Conservation (phyloP, 2,797 vertebrate species). For the Schizothorax lantsangensis region DNA sequence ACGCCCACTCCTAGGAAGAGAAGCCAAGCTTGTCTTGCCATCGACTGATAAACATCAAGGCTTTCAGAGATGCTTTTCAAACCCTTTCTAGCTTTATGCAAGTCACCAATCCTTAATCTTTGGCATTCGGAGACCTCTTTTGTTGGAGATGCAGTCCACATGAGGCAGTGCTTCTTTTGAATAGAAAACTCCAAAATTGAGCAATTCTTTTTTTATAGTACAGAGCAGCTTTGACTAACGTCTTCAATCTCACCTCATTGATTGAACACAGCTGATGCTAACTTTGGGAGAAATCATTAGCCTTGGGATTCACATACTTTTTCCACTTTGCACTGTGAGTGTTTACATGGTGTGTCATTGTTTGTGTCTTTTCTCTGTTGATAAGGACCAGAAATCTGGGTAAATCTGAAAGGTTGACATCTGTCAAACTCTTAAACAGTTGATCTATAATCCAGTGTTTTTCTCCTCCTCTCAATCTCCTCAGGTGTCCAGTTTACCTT, state of each 20-base stretch:
- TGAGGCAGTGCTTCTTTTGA: not conserved
- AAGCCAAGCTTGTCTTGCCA: not conserved
- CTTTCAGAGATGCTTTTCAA: slow-evolving; percentile 10
- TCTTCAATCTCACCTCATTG: not conserved
- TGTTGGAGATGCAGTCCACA: not conserved
- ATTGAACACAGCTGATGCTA: slow-evolving; percentile 5
- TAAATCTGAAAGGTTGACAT: not conserved
- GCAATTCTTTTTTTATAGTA: not conserved
- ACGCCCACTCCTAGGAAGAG: slow-evolving; percentile 13
- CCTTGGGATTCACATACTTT: not conserved
- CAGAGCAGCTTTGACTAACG: not conserved
- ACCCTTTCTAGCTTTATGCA: slow-evolving; percentile 22
- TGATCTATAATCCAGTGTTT: not conserved
- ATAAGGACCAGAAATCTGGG: not conserved
- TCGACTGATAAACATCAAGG: slow-evolving; percentile 23
- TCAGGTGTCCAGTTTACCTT: slow-evolving; percentile 96
- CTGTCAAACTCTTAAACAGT: too few species aligned
- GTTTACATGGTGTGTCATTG: not conserved
- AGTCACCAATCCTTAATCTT: slow-evolving; percentile 11
- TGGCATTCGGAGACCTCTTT: slow-evolving; percentile 7
- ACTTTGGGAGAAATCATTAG: slow-evolving; percentile 20
- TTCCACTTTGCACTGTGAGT: not conserved
- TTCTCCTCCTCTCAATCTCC: not conserved
- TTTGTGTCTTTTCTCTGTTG: not conserved
- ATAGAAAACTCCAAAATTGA: slow-evolving; percentile 7